Evolutionary conservation across 2,888 invertebrate species (phyloP).

Genomic region (Lampropteryx suffumata): DNA sequence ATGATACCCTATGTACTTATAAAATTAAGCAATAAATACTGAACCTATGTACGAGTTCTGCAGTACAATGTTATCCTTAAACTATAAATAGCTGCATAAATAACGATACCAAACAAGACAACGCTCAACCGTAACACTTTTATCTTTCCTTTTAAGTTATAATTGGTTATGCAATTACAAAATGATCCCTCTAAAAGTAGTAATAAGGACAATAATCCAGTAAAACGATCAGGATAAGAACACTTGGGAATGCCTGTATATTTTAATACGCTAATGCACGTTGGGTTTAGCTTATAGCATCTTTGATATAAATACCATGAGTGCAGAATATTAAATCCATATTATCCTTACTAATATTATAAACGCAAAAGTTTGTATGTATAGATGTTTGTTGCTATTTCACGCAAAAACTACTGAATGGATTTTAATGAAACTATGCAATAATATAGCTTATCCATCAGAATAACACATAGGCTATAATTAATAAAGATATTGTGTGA

Average conservation of each 20-base stretch:
- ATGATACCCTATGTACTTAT: too few species aligned
- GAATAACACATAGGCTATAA: too few species aligned
- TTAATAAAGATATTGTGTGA: too few species aligned
- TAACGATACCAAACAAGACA: slow-evolving; percentile 16
- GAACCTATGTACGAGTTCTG: neutral
- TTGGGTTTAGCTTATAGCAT: slow-evolving; percentile 4
- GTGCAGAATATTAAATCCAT: neutral
- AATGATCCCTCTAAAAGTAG: neutral
- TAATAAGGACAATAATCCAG: neutral
- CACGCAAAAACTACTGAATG: too few species aligned
- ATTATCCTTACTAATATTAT: too few species aligned
- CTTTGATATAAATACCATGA: slow-evolving; percentile 8
- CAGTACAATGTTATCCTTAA: slow-evolving; percentile 8
- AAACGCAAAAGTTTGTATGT: too few species aligned
- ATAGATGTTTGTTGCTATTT: too few species aligned
- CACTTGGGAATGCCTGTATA: slow-evolving; percentile 8
- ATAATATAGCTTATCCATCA: too few species aligned
- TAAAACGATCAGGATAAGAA: slow-evolving; percentile 1
- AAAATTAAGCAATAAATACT: neutral
- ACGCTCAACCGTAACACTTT: slow-evolving; percentile 10
- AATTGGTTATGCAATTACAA: slow-evolving; percentile 2
- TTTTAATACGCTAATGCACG: slow-evolving; percentile 11
- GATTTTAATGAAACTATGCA: too few species aligned
- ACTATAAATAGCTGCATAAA: slow-evolving; percentile 13
- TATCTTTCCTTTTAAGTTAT: slow-evolving; percentile 18